Percentiles rank a stretch among this genome's conserved stretches.
Conservation (phyloP, 2,113 vertebrate species). For the Hypomesus transpacificus region DNA sequence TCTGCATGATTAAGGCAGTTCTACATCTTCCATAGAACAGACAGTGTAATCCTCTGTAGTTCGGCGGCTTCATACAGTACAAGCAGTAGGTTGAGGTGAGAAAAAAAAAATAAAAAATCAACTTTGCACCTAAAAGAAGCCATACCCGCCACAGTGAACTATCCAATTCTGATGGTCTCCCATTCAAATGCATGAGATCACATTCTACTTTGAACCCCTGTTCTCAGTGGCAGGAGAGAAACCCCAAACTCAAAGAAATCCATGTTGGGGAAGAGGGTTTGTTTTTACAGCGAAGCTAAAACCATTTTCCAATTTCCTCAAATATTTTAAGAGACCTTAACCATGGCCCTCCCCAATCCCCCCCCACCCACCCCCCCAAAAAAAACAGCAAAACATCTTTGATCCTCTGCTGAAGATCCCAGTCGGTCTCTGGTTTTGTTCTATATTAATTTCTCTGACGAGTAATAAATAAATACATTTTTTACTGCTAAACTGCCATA, state of each 20-base stretch:
- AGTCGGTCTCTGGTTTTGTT: slow-evolving; percentile 32
- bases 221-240: slow-evolving; percentile 26
- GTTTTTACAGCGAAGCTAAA: slow-evolving; percentile 45
- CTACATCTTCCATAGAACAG: slow-evolving; percentile 72
- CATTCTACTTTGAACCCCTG: slow-evolving; percentile 30
- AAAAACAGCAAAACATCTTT: slow-evolving; percentile 31
- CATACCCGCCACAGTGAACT: slow-evolving; percentile 55
- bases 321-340: slow-evolving; percentile 33
- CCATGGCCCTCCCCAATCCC: slow-evolving; percentile 12
- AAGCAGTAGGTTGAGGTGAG: slow-evolving; percentile 57
- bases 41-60: slow-evolving; percentile 66
- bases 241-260: slow-evolving; percentile 9
- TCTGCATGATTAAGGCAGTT: slow-evolving; percentile 74
- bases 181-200: slow-evolving; percentile 42
- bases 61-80: slow-evolving; percentile 69
- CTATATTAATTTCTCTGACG: slow-evolving; percentile 62
- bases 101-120: background rate
- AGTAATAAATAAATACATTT: slow-evolving; percentile 73
- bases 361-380: slow-evolving; percentile 22
- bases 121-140: slow-evolving; percentile 56
- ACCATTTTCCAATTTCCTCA: slow-evolving; percentile 4
- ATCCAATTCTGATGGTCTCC: slow-evolving; percentile 46
- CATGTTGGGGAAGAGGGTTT: slow-evolving; percentile 24
- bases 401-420: slow-evolving; percentile 33
- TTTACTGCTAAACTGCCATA: slow-evolving; percentile 62